Base-by-base conservation (phyloP, 2,888 invertebrate species). In the Rotaria magnacalcarata region DNA sequence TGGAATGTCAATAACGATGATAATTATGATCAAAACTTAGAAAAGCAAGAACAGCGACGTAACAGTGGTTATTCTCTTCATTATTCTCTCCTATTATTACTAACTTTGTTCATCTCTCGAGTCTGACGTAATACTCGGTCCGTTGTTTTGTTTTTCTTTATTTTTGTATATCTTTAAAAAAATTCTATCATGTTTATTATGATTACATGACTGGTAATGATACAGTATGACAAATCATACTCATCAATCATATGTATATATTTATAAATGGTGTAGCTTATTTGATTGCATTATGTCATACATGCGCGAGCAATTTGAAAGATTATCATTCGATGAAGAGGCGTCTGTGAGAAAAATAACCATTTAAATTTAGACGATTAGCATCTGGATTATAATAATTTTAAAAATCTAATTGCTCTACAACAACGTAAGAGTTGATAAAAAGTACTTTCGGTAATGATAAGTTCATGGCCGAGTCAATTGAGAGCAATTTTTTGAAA, bases 161-260 rank as follows among this genome's bases (percentile, higher is more conserved):
- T 67, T 67, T 67, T 67, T 67, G 67, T 67, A 67, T 67, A 67
- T 67, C 34, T 67, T 67, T 67, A 67, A 67, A 67, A 67, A 41
- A 67, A 19, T 14, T 67, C 34, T 67, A 67, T 67, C 67, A 19
- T 67, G 67, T 67, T 67, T 67, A 67, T 41, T 67, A 67, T 67
- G 67, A 67, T 67, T 67, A 34, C 67, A 67, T 67, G 67, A 67
- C 34, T 67, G 67, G 19, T 67, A 67, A 27, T 67, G 34, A 67
- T 67, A 67, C 67, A 67, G 67, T 67, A 67, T 67, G 67, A 34
- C 67, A 67, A 34, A 67, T 67, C 67, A 67, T 41, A 67, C 67
- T 67, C 67, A 67, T 67, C 67, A 67, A 67, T 67, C 67, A 67
- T 67, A 67, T 67, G 27, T 19, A 27, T 60, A 60, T 60, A 60